A percentile compares a stretch with the other conserved stretches of the same genome.
These are phyloP conservation scores for Stichopus chloronotus DNA, from an alignment of 35 echinoderm and acorn worm genomes.

Conservation along the genomic window DNA sequence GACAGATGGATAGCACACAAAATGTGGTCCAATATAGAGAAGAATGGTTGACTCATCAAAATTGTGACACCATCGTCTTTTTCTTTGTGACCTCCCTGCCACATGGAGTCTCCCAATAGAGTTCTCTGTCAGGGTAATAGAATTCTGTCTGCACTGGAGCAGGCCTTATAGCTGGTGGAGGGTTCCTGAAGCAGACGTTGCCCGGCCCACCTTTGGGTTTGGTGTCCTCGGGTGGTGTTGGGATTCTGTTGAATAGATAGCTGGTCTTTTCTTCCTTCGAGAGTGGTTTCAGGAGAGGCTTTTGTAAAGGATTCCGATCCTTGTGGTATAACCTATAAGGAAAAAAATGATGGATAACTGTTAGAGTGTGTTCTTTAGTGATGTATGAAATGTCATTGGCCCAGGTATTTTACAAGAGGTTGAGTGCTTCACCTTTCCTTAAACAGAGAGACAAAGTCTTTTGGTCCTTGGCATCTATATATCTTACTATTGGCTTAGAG, in stretches of 20 bases:
- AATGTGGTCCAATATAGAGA: background rate
- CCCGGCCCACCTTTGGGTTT: slow-evolving; percentile 64
- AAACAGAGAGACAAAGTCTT: too few species aligned
- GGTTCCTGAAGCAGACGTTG: slow-evolving; percentile 83
- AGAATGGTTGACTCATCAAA: background rate
- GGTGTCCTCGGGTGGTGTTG: slow-evolving; percentile 46
- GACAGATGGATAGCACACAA: background rate
- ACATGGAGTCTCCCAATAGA: slow-evolving; percentile 81
- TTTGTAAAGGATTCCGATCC: slow-evolving; percentile 64
- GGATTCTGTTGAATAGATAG: slow-evolving; percentile 76
- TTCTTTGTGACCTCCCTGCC: slow-evolving; percentile 67
- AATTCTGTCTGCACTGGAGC: slow-evolving; percentile 86
- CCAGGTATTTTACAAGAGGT: too few species aligned
- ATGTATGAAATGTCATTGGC: too few species aligned
- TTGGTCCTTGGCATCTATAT: too few species aligned
- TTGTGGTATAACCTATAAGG: slow-evolving; percentile 86
- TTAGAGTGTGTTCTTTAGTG: too few species aligned
- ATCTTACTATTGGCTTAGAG: too few species aligned
- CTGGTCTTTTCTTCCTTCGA: slow-evolving; percentile 52
- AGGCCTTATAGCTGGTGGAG: slow-evolving; percentile 80
- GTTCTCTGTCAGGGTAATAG: slow-evolving; percentile 90
- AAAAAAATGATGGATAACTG: background rate
- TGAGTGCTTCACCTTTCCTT: too few species aligned
- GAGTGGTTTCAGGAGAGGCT: slow-evolving; percentile 66
- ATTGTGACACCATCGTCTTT: background rate